phyloP scores from a whole-genome alignment of 2,888 invertebrate genomes.

The Nemotelus pantherinus region DNA sequence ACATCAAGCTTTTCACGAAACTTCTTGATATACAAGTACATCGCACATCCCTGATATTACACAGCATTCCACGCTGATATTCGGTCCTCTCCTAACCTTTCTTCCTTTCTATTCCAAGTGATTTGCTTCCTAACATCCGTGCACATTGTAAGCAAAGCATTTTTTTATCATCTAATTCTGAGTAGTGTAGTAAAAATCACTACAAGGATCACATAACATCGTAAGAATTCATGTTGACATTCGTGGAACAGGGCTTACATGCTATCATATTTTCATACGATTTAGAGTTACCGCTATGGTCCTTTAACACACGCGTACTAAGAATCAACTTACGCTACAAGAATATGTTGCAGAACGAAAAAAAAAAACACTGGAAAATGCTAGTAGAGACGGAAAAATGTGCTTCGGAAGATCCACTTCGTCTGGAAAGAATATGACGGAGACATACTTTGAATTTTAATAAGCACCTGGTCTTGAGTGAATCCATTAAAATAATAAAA shows the following conservation, averaged over 20 bases:
- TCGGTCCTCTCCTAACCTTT: too few relatives aligned
- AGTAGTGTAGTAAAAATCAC: conserved; percentile 48
- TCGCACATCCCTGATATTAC: too few relatives aligned
- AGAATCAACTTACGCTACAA: background rate
- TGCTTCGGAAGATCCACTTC: conserved; percentile 5
- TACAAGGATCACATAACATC: conserved; percentile 48
- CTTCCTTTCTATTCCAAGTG: too few relatives aligned
- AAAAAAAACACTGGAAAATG: background rate
- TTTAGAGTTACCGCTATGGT: background rate
- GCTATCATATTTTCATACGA: background rate
- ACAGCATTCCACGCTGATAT: too few relatives aligned
- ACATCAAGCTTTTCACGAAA: too few relatives aligned
- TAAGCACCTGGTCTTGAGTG: conserved; percentile 27
- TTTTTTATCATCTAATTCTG: conserved; percentile 31
- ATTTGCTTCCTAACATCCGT: too few relatives aligned
- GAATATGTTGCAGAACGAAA: background rate
- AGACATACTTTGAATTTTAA: conserved; percentile 23
- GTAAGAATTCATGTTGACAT: conserved; percentile 48
- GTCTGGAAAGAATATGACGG: conserved; percentile 5
- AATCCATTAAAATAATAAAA: conserved; percentile 28
- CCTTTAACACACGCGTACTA: background rate
- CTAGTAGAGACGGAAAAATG: conserved; percentile 13
- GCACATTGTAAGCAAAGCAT: too few relatives aligned
- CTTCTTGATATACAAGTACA: too few relatives aligned
- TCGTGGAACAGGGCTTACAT: background rate